These are phyloP conservation scores for Andricus curvator DNA, from an alignment of 2,888 invertebrate genomes.

Conservation along the genomic window DNA sequence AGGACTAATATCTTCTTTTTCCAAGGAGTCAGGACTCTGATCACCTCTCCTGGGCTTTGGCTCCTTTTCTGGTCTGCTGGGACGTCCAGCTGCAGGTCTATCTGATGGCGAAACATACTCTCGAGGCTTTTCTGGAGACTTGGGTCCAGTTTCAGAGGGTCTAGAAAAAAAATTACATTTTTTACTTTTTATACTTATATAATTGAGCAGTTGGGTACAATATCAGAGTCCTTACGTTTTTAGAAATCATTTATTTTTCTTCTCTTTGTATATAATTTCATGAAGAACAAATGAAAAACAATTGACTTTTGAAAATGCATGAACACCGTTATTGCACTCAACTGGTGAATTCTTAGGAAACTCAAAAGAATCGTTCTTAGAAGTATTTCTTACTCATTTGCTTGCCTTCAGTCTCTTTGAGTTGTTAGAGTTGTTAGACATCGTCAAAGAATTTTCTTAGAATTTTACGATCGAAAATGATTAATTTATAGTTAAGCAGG, in stretches of 20 bases:
- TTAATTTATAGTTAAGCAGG: background rate
- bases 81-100: constrained; percentile 63
- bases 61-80: constrained; percentile 68
- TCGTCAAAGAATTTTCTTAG: background rate
- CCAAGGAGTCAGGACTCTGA: constrained; percentile 65
- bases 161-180: constrained; percentile 25
- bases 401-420: too few relatives aligned
- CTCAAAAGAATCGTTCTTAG: too few relatives aligned
- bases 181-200: background rate
- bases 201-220: too few relatives aligned
- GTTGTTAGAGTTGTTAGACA: too few relatives aligned
- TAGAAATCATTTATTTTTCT: background rate
- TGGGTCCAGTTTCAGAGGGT: constrained; percentile 55
- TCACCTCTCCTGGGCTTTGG: constrained; percentile 67
- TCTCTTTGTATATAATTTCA: too few relatives aligned
- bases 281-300: too few relatives aligned
- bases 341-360: too few relatives aligned
- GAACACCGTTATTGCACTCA: too few relatives aligned
- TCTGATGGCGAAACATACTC: constrained; percentile 59
- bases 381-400: too few relatives aligned
- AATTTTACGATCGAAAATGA: background rate
- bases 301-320: too few relatives aligned
- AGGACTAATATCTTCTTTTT: constrained; percentile 40
- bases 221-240: too few relatives aligned
- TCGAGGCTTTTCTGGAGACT: constrained; percentile 66